Evolutionary conservation across 2,797 vertebrate species (phyloP).

Genomic region (Melanotaenia nigrans): DNA sequence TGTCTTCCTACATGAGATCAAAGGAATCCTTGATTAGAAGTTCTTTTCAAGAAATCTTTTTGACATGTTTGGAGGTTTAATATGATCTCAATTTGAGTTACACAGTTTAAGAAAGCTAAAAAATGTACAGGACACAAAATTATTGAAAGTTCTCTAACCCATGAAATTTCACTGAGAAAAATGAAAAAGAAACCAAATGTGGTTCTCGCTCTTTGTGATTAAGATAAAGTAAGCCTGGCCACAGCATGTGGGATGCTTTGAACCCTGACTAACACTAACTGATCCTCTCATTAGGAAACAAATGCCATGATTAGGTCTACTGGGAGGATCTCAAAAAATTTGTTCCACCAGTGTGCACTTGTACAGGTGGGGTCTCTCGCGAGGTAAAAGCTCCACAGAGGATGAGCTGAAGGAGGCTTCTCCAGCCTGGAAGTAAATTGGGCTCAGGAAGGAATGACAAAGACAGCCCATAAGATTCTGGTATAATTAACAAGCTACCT

Average conservation of each 20-base stretch:
- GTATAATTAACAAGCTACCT: not conserved
- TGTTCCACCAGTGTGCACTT: slow-evolving; percentile 10
- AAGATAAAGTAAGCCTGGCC: no score
- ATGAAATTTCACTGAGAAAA: not conserved
- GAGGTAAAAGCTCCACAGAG: slow-evolving; percentile 42
- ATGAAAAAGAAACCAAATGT: not conserved
- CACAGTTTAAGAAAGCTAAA: slow-evolving; percentile 27
- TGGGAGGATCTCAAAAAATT: slow-evolving; percentile 36
- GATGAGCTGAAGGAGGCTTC: slow-evolving; percentile 6
- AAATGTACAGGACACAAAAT: slow-evolving; percentile 26
- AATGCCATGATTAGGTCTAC: slow-evolving; percentile 18
- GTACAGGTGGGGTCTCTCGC: slow-evolving; percentile 46
- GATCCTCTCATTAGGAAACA: slow-evolving; percentile 38
- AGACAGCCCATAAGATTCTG: not conserved
- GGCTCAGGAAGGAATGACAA: slow-evolving; percentile 42
- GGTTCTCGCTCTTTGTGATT: not conserved
- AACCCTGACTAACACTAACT: slow-evolving; percentile 12
- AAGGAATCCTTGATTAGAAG: no score
- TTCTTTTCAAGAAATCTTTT: not conserved
- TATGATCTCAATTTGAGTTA: slow-evolving; percentile 6
- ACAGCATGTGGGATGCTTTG: not conserved
- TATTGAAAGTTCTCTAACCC: not conserved
- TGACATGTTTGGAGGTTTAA: slow-evolving; percentile 14
- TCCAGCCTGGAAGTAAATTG: slow-evolving; percentile 28
- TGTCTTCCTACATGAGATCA: no score